These are phyloP conservation scores for Synaphobranchus kaupii DNA, from an alignment of 2,797 vertebrate species.

Conservation along the genomic window DNA sequence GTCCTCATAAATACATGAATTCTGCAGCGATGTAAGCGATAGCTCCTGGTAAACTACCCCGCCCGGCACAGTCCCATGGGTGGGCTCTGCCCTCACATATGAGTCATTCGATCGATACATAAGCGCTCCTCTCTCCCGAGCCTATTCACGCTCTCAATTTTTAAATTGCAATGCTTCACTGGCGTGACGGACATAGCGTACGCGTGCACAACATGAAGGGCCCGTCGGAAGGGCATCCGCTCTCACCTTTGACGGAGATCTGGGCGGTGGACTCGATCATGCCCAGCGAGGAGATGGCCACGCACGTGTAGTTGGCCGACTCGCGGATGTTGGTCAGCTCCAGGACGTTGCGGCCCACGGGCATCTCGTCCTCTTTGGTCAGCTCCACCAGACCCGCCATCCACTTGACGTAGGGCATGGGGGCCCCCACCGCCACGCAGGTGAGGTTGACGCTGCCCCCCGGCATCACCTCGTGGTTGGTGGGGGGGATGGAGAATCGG, in stretches of 20 bases:
- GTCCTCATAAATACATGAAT: neutral
- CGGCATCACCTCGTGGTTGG: constrained; percentile 95
- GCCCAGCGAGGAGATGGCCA: constrained; percentile 93
- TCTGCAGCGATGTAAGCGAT: neutral
- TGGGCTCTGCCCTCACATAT: too few species aligned
- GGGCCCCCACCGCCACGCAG: constrained; percentile 92
- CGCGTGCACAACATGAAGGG: too few species aligned
- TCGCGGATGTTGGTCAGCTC: constrained; percentile 88
- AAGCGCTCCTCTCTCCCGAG: neutral
- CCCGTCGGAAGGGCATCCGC: too few species aligned
- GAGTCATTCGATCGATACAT: neutral
- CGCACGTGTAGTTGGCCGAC: constrained; percentile 94
- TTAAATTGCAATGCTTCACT: neutral
- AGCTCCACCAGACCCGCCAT: constrained; percentile 84
- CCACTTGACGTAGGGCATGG: constrained; percentile 98
- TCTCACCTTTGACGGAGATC: constrained; percentile 93
- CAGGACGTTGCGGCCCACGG: constrained; percentile 90
- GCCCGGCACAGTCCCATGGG: neutral
- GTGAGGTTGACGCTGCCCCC: constrained; percentile 95
- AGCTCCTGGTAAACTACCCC: neutral
- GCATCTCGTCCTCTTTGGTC: constrained; percentile 92
- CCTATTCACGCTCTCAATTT: neutral
- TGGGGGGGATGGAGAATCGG: constrained; percentile 97
- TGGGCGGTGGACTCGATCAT: constrained; percentile 93
- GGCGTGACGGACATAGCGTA: neutral